A percentile compares a stretch with the other conserved stretches of the same genome.
Conservation (phyloP, 2,113 vertebrate genomes). For the Cheirogaleus medius region DNA sequence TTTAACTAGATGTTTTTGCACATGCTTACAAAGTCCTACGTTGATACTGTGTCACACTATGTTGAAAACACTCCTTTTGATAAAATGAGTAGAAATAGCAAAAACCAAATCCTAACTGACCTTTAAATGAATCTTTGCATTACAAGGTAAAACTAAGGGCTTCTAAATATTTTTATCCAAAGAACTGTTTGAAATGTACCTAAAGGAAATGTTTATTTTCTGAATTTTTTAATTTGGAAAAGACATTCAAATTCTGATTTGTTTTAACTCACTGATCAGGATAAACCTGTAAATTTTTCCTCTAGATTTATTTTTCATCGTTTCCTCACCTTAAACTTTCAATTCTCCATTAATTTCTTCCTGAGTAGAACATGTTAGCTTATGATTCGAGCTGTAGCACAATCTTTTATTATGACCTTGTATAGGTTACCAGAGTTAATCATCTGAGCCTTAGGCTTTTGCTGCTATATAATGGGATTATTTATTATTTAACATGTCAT, state of each 20-base stretch:
- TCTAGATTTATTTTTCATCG: conserved; percentile 17
- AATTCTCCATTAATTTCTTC: conserved; percentile 17
- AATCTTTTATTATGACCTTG: conserved; percentile 9
- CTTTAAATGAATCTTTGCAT: not conserved
- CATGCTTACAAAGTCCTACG: not conserved
- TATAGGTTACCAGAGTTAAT: not conserved
- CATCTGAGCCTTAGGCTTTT: not conserved
- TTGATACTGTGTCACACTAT: not conserved
- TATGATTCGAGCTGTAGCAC: not conserved
- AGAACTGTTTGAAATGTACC: conserved; percentile 11
- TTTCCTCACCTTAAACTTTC: conserved; percentile 34
- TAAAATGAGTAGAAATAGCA: conserved; percentile 29
- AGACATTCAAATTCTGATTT: not conserved
- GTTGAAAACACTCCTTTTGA: conserved; percentile 31
- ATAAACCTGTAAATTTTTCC: not conserved
- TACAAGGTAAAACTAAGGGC: not conserved
- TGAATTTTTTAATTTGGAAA: conserved; percentile 40
- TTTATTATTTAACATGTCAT: conserved; percentile 56
- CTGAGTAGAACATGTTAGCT: not conserved
- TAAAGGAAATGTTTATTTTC: conserved; percentile 49
- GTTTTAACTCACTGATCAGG: conserved; percentile 23
- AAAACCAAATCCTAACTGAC: conserved; percentile 6
- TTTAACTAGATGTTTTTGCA: conserved; percentile 34
- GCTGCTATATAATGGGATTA: not conserved
- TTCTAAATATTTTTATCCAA: conserved; percentile 45